A percentile compares a stretch with the other conserved stretches of the same genome.
These are phyloP conservation scores for Andrena flavipes DNA, from an alignment of 2,888 invertebrate genomes.

Conservation along the genomic window DNA sequence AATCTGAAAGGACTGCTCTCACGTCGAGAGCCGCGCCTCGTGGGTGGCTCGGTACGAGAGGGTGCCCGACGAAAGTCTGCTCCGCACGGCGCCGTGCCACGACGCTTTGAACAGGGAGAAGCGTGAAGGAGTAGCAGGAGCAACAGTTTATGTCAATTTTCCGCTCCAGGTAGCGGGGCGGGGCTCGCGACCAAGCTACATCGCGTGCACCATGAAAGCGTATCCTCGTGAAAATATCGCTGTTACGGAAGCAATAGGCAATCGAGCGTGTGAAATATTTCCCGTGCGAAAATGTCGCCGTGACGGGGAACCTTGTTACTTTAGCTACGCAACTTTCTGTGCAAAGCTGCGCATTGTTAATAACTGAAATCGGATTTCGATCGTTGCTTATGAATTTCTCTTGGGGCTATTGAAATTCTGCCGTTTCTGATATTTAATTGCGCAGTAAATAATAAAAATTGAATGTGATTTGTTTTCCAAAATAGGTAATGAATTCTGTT, in stretches of 20 bases:
- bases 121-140: conserved; percentile 59
- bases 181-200: conserved; percentile 29
- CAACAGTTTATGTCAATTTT: conserved; percentile 75
- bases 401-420: too few relatives aligned
- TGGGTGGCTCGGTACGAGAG: conserved; percentile 25
- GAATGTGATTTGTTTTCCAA: too few relatives aligned
- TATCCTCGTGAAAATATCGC: conserved; percentile 65
- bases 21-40: conserved; percentile 39
- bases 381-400: not conserved
- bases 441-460: not conserved
- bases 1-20: conserved; percentile 60
- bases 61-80: conserved; percentile 46
- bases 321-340: not conserved
- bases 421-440: not conserved
- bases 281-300: conserved; percentile 43
- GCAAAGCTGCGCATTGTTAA: conserved; percentile 16
- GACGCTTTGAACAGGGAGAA: conserved; percentile 49
- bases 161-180: conserved; percentile 53
- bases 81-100: conserved; percentile 21
- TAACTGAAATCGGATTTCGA: conserved; percentile 32
- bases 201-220: conserved; percentile 23
- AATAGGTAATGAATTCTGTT: too few relatives aligned
- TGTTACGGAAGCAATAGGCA: conserved; percentile 56
- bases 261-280: conserved; percentile 64
- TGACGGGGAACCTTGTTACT: conserved; percentile 34